Evolutionary conservation across 92 coral and sea anemone species (phyloP).

Genomic region (Plumapathes pennacea): DNA sequence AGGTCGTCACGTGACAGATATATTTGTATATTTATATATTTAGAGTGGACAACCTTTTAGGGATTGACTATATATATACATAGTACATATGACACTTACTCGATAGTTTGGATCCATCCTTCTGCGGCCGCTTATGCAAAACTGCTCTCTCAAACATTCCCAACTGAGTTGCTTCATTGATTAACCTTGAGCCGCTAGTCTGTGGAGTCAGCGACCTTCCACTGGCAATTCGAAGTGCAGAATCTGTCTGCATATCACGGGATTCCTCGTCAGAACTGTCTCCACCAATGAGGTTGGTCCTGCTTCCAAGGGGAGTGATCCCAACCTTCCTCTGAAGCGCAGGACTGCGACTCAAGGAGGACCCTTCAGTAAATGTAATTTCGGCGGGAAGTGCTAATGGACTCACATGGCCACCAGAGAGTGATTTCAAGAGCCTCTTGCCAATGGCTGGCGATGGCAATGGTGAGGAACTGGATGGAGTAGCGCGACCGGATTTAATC

Average conservation of each 20-base stretch:
- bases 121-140: slow-evolving; percentile 13
- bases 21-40: too few species aligned
- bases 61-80: too few species aligned
- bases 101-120: slow-evolving; percentile 4
- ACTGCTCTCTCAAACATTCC: slow-evolving; percentile 19
- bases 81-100: too few species aligned
- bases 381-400: slow-evolving; percentile 1
- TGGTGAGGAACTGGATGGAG: slow-evolving; percentile 15
- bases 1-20: too few species aligned
- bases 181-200: slow-evolving; percentile 7
- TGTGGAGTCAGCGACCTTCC: slow-evolving; percentile 8
- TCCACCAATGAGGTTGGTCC: background rate
- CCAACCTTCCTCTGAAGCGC: background rate
- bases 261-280: slow-evolving; percentile 26
- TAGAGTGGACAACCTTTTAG: too few species aligned
- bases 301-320: slow-evolving; percentile 1
- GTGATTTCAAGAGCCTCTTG: slow-evolving; percentile 19
- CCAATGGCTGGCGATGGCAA: slow-evolving; percentile 10
- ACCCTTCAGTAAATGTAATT: slow-evolving; percentile 15
- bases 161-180: background rate
- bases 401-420: slow-evolving; percentile 18
- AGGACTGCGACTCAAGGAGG: slow-evolving; percentile 16
- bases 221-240: background rate
- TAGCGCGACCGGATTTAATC: background rate
- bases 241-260: background rate